Evolutionary conservation across 2,888 invertebrate genomes (phyloP).

Genomic region (Lypha dubia): DNA sequence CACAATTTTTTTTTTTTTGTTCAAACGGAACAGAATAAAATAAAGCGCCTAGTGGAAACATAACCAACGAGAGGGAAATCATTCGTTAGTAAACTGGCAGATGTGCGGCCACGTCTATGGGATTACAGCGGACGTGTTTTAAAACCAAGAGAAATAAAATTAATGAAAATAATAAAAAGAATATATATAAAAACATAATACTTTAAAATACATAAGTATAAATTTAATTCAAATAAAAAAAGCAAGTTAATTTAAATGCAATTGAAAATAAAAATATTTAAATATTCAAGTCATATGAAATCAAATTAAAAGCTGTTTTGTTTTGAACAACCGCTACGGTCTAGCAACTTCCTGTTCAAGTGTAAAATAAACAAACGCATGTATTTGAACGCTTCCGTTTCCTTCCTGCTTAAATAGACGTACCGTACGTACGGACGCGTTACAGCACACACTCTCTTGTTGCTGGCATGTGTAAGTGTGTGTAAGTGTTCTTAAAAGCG

Average conservation of each 20-base stretch:
- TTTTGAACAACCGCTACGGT: conserved; percentile 42
- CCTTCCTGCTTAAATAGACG: conserved; percentile 44
- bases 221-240: conserved; percentile 53
- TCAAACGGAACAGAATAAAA: conserved; percentile 62
- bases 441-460: conserved; percentile 18
- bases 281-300: conserved; percentile 53
- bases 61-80: conserved; percentile 70
- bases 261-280: conserved; percentile 41
- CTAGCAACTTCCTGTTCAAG: conserved; percentile 58
- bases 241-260: conserved; percentile 61
- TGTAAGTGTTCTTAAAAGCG: conserved; percentile 10
- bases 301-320: not conserved
- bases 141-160: conserved; percentile 39
- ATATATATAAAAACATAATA: conserved; percentile 37
- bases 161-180: conserved; percentile 1
- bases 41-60: conserved; percentile 66
- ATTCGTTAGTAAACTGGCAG: conserved; percentile 72
- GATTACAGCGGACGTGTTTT: conserved; percentile 65
- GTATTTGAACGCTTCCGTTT: conserved; percentile 64
- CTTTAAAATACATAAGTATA: conserved; percentile 48
- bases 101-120: conserved; percentile 68
- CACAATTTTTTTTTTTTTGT: conserved; percentile 51
- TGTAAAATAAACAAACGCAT: conserved; percentile 56
- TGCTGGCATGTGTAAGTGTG: not conserved
- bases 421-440: conserved; percentile 43